phyloP scores from a whole-genome alignment of 1,140 invertebrate species.

The Tetranychus cinnabarinus region DNA sequence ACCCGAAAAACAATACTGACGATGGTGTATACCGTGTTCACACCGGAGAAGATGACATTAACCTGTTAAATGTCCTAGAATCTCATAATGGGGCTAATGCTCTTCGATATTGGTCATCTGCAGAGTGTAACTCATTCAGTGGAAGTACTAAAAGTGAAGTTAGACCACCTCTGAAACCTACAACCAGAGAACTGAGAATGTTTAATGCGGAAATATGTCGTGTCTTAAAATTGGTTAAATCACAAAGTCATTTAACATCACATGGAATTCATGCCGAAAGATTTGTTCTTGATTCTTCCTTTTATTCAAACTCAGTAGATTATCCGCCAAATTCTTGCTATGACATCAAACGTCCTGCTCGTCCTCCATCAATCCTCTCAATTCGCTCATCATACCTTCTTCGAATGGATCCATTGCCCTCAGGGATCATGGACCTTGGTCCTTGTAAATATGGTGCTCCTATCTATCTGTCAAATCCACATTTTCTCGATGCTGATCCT shows the following conservation, averaged over 20 bases:
- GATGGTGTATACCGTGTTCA: slow-evolving; percentile 27
- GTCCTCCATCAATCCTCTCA: background rate
- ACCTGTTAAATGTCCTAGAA: slow-evolving; percentile 21
- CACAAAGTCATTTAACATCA: background rate
- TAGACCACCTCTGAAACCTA: background rate
- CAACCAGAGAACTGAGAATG: background rate
- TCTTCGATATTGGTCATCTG: slow-evolving; percentile 7
- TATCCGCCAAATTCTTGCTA: slow-evolving; percentile 10
- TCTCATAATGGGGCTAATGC: slow-evolving; percentile 32
- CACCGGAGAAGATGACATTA: slow-evolving; percentile 22
- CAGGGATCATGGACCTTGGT: slow-evolving; percentile 10
- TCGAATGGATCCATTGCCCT: background rate
- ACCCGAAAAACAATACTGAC: slow-evolving; percentile 24
- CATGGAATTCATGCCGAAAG: background rate
- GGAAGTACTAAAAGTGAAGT: slow-evolving; percentile 7
- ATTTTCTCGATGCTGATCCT: slow-evolving; percentile 65
- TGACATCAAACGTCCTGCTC: background rate
- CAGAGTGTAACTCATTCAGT: slow-evolving; percentile 5
- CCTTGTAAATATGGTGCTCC: slow-evolving; percentile 37
- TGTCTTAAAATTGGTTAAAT: background rate
- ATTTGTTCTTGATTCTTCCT: slow-evolving; percentile 5
- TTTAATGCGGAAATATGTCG: slow-evolving; percentile 11
- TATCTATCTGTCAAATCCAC: slow-evolving; percentile 63
- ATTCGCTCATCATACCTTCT: background rate
- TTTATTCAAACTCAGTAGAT: slow-evolving; percentile 5